phyloP scores from a whole-genome alignment of 1,140 invertebrate genomes.

The Heterodera carotae region DNA sequence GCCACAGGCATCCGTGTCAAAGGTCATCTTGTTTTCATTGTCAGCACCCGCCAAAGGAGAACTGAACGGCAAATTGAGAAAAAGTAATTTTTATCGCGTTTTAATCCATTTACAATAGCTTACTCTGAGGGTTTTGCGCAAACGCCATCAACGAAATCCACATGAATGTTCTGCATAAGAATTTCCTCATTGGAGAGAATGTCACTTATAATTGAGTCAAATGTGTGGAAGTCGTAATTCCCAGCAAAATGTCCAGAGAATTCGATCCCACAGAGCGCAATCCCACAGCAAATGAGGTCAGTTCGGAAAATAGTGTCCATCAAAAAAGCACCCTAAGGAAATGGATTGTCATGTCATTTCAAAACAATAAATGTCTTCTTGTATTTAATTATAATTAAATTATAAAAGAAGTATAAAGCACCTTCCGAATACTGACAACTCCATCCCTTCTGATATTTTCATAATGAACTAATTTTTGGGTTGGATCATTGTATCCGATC shows the following conservation, averaged over 20 bases:
- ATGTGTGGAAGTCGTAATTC: constrained; percentile 39
- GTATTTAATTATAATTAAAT: background rate
- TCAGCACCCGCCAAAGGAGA: background rate
- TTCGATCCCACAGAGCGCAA: constrained; percentile 35
- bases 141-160: constrained; percentile 34
- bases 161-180: constrained; percentile 42
- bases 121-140: constrained; percentile 25
- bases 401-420: constrained; percentile 18
- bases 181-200: constrained; percentile 42
- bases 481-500: constrained; percentile 10
- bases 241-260: constrained; percentile 37
- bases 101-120: background rate
- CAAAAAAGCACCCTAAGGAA: constrained; percentile 30
- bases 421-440: constrained; percentile 19
- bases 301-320: constrained; percentile 34
- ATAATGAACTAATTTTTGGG: constrained; percentile 30
- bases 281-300: constrained; percentile 32
- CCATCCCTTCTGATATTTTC: constrained; percentile 16
- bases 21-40: background rate
- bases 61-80: background rate
- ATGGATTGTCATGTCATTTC: background rate
- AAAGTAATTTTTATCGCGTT: too few relatives aligned
- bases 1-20: background rate
- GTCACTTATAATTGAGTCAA: constrained; percentile 35
- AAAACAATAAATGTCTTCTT: too few relatives aligned